Percentiles rank a stretch among this genome's conserved stretches.
Evolutionary conservation across 1,140 invertebrate genomes (phyloP).

Genomic region (Drosophila sulfurigaster): DNA sequence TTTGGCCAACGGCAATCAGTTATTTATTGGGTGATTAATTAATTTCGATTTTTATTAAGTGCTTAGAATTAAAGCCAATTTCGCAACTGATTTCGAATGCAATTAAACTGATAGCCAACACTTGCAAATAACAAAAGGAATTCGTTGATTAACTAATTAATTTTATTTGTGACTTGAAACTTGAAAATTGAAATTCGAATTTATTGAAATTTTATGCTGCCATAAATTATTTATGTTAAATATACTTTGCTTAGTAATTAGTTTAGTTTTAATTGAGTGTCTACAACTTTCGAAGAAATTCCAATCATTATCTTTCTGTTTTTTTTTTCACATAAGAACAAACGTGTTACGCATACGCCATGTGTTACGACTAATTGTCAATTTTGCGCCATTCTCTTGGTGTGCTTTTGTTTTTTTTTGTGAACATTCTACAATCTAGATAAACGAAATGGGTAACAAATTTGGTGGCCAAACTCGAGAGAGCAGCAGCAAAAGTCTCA

Average conservation of each 20-base stretch:
- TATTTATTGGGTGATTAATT: background rate
- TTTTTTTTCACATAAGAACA: background rate
- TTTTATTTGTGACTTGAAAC: background rate
- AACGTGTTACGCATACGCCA: constrained; percentile 28
- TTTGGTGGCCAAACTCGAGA: constrained; percentile 1
- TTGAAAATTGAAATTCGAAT: too few relatives aligned
- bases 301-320: too few relatives aligned
- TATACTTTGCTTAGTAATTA: too few relatives aligned
- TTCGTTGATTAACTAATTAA: background rate
- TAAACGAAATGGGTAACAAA: constrained; percentile 31
- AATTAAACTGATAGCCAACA: background rate
- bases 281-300: too few relatives aligned
- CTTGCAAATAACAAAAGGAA: background rate
- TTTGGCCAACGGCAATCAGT: background rate
- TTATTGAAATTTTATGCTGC: too few relatives aligned
- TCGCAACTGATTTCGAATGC: background rate
- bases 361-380: background rate
- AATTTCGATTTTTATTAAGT: background rate
- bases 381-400: constrained; percentile 9
- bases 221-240: too few relatives aligned
- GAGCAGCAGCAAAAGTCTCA: constrained; percentile 40
- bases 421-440: background rate
- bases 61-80: background rate
- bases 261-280: too few relatives aligned
- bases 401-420: too few relatives aligned